Conservation (phyloP, 2,113 vertebrate genomes). For the Aix galericulata region DNA sequence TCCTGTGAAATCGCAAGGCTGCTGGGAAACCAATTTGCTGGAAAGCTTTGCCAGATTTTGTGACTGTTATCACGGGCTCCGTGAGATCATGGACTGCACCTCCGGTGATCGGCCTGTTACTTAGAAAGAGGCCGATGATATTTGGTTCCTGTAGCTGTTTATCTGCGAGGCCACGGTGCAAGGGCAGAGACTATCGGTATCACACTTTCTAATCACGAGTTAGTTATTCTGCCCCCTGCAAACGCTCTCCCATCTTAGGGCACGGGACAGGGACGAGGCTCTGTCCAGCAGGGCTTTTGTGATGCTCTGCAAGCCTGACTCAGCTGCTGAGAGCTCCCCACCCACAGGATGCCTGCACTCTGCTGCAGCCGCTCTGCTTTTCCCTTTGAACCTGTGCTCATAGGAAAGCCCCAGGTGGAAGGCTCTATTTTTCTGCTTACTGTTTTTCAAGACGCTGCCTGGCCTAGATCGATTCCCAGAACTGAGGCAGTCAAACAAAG, state of each 20-base stretch:
- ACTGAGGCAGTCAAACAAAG: constrained; percentile 41
- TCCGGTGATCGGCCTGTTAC: neutral
- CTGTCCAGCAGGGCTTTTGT: neutral
- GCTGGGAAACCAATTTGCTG: neutral
- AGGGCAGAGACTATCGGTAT: neutral
- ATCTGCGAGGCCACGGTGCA: neutral
- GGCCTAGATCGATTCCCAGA: constrained; percentile 55
- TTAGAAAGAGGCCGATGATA: neutral
- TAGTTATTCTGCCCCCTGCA: neutral
- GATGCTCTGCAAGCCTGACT: neutral
- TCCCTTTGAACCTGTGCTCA: neutral
- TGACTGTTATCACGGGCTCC: neutral
- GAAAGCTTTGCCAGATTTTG: neutral
- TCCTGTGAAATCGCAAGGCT: neutral
- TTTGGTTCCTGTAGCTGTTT: neutral
- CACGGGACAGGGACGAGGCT: neutral
- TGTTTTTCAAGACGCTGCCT: constrained; percentile 54
- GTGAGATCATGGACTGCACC: neutral
- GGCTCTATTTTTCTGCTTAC: constrained; percentile 26
- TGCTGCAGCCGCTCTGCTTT: neutral
- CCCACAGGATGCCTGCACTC: constrained; percentile 22
- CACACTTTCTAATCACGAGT: neutral
- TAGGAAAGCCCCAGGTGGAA: constrained; percentile 20
- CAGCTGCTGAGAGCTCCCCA: constrained; percentile 29
- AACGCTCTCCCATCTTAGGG: neutral